phyloP scores from a whole-genome alignment of 1,140 invertebrate species.

The Whitmania pigra region DNA sequence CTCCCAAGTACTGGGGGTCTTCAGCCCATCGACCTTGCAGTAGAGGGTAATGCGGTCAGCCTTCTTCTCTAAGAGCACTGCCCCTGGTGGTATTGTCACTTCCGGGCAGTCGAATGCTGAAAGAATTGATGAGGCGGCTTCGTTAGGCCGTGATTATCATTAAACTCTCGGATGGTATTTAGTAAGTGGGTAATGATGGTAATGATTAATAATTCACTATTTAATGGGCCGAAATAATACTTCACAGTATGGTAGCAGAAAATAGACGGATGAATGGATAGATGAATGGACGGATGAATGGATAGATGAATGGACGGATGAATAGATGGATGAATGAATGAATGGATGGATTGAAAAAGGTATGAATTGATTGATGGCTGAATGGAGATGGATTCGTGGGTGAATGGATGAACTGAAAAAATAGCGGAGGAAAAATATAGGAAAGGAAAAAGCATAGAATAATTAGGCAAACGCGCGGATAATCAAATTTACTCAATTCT shows the following conservation, averaged over 20 bases:
- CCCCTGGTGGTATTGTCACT: neutral
- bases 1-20: neutral
- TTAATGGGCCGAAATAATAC: too few relatives aligned
- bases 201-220: too few relatives aligned
- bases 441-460: neutral
- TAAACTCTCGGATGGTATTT: neutral
- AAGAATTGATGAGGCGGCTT: neutral
- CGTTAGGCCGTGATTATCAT: neutral
- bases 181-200: neutral
- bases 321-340: too few relatives aligned
- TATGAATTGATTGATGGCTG: too few relatives aligned
- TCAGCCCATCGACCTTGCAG: neutral
- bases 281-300: too few relatives aligned
- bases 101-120: slow-evolving; percentile 6
- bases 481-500: neutral
- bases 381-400: too few relatives aligned
- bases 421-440: too few relatives aligned
- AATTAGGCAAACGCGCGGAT: slow-evolving; percentile 2
- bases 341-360: too few relatives aligned
- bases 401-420: too few relatives aligned
- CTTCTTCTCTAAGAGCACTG: slow-evolving; percentile 3
- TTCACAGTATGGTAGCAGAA: too few relatives aligned
- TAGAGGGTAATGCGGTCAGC: neutral
- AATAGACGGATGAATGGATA: neutral
- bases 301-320: too few relatives aligned